Conservation (phyloP, 2,113 vertebrate genomes). For the Natator depressus region DNA sequence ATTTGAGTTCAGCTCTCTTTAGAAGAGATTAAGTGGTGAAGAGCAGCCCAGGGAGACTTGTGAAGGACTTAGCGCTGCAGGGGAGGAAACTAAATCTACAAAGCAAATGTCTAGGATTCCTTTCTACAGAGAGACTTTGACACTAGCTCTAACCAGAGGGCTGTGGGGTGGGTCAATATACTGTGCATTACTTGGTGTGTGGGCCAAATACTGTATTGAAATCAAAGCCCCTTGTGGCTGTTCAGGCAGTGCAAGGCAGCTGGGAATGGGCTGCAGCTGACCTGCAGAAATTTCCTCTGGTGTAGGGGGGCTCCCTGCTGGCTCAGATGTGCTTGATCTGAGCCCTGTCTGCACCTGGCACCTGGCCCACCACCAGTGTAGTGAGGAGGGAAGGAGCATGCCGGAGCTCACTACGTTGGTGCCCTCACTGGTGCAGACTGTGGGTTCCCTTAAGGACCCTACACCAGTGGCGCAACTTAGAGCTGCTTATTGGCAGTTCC, state of each 20-base stretch:
- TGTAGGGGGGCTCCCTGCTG: neutral
- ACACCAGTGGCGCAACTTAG: neutral
- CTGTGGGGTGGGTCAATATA: neutral
- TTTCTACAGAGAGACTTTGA: neutral
- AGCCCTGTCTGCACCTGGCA: neutral
- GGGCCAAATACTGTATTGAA: neutral
- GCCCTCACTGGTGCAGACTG: neutral
- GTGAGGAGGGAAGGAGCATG: neutral
- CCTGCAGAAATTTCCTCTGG: neutral
- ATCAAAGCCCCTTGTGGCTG: neutral
- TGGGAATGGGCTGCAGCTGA: neutral
- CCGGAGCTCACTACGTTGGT: neutral
- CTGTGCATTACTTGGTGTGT: neutral
- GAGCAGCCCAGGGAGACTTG: neutral
- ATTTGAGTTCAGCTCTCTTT: neutral
- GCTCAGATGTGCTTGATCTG: neutral
- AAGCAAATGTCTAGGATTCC: neutral
- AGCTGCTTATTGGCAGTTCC: neutral
- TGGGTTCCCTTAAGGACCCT: neutral
- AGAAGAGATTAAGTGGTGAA: neutral
- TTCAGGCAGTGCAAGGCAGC: neutral
- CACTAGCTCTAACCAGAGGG: neutral
- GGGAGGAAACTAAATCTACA: neutral
- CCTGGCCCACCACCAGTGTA: too few relatives aligned
- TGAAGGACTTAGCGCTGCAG: neutral